Conservation (phyloP, 2,797 vertebrate species). For the Thaleichthys pacificus region DNA sequence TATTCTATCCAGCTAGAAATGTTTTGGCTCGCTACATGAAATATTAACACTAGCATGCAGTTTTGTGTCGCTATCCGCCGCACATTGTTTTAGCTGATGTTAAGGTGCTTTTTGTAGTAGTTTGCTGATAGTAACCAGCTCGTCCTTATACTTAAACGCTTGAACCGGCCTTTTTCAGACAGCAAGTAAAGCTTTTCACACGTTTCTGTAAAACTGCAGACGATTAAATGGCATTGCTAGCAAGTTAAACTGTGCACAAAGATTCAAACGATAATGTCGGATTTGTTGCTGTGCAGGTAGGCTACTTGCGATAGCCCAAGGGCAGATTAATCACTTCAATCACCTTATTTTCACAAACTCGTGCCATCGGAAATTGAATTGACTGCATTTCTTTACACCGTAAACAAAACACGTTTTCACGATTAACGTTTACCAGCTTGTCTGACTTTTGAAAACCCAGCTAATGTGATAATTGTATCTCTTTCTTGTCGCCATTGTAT, state of each 20-base stretch:
- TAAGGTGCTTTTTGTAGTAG: background rate
- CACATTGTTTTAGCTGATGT: background rate
- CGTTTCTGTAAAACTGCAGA: background rate
- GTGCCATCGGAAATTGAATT: background rate
- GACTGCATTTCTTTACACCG: background rate
- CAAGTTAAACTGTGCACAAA: background rate
- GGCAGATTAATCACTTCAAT: no score
- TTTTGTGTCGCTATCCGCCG: background rate
- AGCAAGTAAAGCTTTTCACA: background rate
- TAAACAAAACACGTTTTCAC: background rate
- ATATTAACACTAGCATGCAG: slow-evolving; percentile 3
- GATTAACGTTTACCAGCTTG: background rate
- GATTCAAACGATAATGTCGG: background rate
- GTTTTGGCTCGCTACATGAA: slow-evolving; percentile 23
- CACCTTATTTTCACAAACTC: background rate
- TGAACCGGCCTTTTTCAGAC: background rate
- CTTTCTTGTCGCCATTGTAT: slow-evolving; percentile 7
- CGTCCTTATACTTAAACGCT: background rate
- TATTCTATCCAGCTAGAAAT: slow-evolving; percentile 15
- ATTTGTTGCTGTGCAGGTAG: no score
- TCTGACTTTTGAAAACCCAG: background rate
- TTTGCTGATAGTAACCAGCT: background rate
- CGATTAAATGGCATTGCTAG: background rate
- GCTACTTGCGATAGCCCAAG: no score
- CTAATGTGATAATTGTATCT: background rate